Evolutionary conservation across 2,113 vertebrate genomes (phyloP).

Genomic region (Callocephalon fimbriatum): DNA sequence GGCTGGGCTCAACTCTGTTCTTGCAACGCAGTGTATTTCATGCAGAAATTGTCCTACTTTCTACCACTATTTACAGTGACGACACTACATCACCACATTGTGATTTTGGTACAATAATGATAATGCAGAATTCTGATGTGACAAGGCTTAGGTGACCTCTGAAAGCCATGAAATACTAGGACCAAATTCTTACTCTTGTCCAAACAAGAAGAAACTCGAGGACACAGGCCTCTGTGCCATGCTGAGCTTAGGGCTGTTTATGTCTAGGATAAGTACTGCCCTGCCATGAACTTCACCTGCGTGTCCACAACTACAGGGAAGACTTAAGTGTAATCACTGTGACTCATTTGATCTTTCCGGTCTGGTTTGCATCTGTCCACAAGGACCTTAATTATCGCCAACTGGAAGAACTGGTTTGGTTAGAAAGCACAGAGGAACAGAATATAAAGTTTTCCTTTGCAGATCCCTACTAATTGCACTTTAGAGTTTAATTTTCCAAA

Average conservation of each 20-base stretch:
- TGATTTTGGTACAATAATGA: not conserved
- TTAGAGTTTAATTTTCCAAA: not conserved
- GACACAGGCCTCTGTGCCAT: not conserved
- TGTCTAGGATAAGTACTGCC: not conserved
- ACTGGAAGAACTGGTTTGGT: not conserved
- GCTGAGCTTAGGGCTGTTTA: not conserved
- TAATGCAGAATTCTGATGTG: not conserved
- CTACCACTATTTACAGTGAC: not conserved
- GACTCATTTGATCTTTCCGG: not conserved
- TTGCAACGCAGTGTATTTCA: not conserved
- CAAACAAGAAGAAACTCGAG: not conserved
- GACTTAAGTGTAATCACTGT: not conserved
- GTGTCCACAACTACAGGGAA: not conserved
- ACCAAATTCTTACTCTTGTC: not conserved
- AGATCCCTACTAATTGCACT: not conserved
- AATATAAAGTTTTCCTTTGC: not conserved
- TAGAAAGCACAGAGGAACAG: not conserved
- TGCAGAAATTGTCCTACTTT: not conserved
- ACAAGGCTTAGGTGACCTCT: not conserved
- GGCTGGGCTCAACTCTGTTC: not conserved
- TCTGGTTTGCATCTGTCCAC: not conserved
- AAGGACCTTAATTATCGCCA: not conserved
- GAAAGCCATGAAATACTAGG: not conserved
- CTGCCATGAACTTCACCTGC: rapidly evolving
- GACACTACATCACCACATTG: not conserved